Evolutionary conservation across 2,797 vertebrate species (phyloP).

Genomic region (Uromys caudimaculatus): DNA sequence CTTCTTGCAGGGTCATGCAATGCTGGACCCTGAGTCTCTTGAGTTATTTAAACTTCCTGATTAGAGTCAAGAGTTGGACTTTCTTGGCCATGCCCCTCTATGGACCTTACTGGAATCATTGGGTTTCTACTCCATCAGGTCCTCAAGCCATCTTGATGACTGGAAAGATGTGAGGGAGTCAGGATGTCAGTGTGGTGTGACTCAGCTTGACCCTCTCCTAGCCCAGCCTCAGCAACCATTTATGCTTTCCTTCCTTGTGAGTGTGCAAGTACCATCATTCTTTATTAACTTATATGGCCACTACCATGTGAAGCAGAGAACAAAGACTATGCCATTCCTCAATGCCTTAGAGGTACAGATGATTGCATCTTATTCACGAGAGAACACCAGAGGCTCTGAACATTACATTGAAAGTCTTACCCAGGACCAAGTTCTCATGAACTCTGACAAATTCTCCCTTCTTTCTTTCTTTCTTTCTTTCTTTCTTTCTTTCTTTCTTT

Average conservation of each 20-base stretch:
- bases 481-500: background rate
- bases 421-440: background rate
- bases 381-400: background rate
- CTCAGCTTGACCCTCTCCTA: background rate
- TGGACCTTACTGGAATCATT: too few species aligned
- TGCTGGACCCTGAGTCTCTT: constrained; percentile 72
- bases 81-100: background rate
- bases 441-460: background rate
- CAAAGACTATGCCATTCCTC: background rate
- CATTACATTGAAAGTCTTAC: background rate
- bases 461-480: too few species aligned
- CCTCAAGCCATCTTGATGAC: background rate
- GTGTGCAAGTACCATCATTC: background rate
- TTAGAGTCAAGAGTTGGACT: background rate
- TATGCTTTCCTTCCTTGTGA: background rate
- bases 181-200: background rate
- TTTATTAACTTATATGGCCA: background rate
- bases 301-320: background rate
- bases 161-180: too few species aligned
- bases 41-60: constrained; percentile 47
- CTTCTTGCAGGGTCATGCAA: background rate
- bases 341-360: background rate
- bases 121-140: background rate
- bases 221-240: background rate
- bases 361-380: background rate